Evolutionary conservation across 2,888 invertebrate species (phyloP), one percentile per base, ranked within the genome.

Genomic region (Anthrax anthrax): DNA sequence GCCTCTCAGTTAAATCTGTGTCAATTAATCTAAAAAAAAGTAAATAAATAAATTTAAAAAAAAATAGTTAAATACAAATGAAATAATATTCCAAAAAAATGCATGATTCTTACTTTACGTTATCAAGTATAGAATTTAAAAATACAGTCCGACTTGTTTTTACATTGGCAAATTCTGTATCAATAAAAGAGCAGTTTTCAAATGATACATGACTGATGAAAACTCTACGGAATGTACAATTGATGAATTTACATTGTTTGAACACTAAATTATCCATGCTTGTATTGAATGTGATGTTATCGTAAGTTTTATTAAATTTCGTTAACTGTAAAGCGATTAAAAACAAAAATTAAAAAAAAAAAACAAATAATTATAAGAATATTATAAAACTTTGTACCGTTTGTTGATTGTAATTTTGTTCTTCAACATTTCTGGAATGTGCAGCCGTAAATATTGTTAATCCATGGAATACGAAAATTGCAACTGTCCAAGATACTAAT

Each of bases 201-300:
- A 85, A 85, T 48, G 76, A 70, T 18, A 84, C 81, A 57, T 84
- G 84, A 50, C 78, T 82, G 62, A 85, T 71, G 54, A 81, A 68
- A 63, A 82, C 71, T 55, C 80, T 78, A 18, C 72, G 71, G 61
- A 84, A 84, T 18, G 75, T 77, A 58, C 78, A 78, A 51, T 80
- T 76, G 29, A 63, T 61, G 62, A 84, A 84, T 14, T 70, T 69
- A 3, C 74, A 73, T 49, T 76, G 71, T 48, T 63, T 65, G 58
- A 77, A 84, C 52, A 76, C 72, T 14, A 75, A 64, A 61, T 84
- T 84, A 56, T 82, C 77, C 32, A 77, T 70, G 0, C 79, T 77
- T 13, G 64, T 65, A 57, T 76, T 79, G 64, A 79, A 80, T n/a
- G 70, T 65, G 0, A 58, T 52, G 46, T 67, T 64, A 1, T 62